These are phyloP conservation scores for Toxonevra muliebris DNA, from an alignment of 2,888 invertebrate species.

Conservation along the genomic window DNA sequence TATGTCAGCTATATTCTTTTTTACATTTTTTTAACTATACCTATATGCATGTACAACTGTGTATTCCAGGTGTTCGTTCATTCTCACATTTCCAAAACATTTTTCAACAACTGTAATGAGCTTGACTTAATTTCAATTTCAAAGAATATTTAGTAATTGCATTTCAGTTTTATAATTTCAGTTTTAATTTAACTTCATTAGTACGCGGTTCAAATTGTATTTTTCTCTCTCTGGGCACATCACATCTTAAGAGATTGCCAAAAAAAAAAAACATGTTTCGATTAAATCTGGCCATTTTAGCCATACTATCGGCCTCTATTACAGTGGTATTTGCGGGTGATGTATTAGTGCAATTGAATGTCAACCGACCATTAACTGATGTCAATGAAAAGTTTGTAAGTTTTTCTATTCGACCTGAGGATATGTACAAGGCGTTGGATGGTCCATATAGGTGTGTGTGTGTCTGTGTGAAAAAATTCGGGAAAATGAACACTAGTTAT, in stretches of 20 bases:
- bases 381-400: constrained; percentile 78
- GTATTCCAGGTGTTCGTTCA: constrained; percentile 4
- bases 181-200: constrained; percentile 32
- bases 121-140: background rate
- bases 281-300: background rate
- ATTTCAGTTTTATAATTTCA: constrained; percentile 34
- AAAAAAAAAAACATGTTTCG: constrained; percentile 8
- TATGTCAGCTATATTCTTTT: constrained; percentile 46
- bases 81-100: constrained; percentile 11
- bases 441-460: constrained; percentile 61
- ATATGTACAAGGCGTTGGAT: constrained; percentile 66
- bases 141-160: constrained; percentile 45
- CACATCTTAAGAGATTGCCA: background rate
- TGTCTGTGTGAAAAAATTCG: background rate
- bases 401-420: constrained; percentile 76
- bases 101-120: background rate
- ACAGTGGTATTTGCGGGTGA: constrained; percentile 50
- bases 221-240: background rate
- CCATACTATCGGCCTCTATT: background rate
- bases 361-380: constrained; percentile 71
- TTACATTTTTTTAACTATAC: no score
- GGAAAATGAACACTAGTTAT: background rate
- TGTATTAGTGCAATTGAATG: constrained; percentile 69
- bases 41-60: constrained; percentile 34
- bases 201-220: background rate